Evolutionary conservation across 2,113 vertebrate genomes (phyloP).

Genomic region (Lipotes vexillifer): DNA sequence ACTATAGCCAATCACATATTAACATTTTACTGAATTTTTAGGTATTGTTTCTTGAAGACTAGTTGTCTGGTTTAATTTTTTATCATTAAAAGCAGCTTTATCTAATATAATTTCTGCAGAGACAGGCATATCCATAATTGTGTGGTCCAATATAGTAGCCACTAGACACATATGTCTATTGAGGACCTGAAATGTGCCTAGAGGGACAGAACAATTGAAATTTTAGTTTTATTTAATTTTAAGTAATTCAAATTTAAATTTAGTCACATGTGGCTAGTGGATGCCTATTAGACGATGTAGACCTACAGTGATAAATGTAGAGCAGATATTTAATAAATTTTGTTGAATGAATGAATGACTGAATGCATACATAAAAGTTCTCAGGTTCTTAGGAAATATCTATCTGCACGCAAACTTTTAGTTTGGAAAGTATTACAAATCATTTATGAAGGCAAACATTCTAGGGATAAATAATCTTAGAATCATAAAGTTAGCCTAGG

Average conservation of each 20-base stretch:
- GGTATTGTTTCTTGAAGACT: not conserved
- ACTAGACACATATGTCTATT: not conserved
- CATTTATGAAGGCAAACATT: not conserved
- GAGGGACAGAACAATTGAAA: not conserved
- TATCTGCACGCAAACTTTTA: not conserved
- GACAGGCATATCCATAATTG: not conserved
- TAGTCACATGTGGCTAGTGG: not conserved
- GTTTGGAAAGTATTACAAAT: not conserved
- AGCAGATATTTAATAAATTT: not conserved
- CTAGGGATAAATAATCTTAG: not conserved
- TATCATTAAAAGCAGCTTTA: not conserved
- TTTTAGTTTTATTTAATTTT: not conserved
- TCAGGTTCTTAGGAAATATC: not conserved
- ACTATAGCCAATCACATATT: not conserved
- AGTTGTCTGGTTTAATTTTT: not conserved
- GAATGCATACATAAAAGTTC: not conserved
- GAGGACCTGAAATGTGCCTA: not conserved
- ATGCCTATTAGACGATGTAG: not conserved
- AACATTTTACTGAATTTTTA: not conserved
- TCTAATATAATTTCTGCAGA: not conserved
- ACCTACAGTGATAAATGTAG: not conserved
- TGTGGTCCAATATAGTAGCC: not conserved
- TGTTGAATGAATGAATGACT: not conserved
- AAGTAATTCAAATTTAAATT: not conserved
- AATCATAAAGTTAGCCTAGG: not conserved